Evolutionary conservation across 2,113 vertebrate genomes (phyloP), one percentile per base, ranked within the genome.

Genomic region (Hassar affinis): DNA sequence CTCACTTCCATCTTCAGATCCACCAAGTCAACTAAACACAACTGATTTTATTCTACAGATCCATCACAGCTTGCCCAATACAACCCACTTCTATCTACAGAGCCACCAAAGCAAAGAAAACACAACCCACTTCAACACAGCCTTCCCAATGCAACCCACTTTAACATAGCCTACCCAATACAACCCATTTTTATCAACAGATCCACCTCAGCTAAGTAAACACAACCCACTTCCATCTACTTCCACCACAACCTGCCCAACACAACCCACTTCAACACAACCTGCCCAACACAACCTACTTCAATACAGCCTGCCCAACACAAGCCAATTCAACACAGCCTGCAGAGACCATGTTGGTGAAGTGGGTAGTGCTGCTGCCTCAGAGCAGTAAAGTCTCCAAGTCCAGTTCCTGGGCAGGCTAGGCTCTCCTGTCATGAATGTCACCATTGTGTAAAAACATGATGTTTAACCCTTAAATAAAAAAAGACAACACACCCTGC

Each of bases 1-100:
- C 84, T 9, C 5, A 30, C 27, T 51, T 76, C 18, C 10, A 56
- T 49, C 17, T 62, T 64, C 85, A 87, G 84, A 62, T 30, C 17
- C 59, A 64, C 78, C 27, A 15, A 47, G 25, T n/a, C 22, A n/a
- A 11, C 38, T 75, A 15, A 33, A 76, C 49, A 62, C 57, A 80
- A 80, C 84, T 9, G 6, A 17, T 17, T 30, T 76, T 18, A 4
- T 35, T 77, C 33, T 11, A 33, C 17, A n/a, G 71, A 77, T 52
- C 49, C 27, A 76, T 3, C 20, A 71, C 4, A 47, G 8, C 20
- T 6, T 6, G 4, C 3, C 4, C 7, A 71, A 47, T 22, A 35
- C 30, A 57, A 56, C 20, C 9, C 4, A n/a, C 4, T 47, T 71
- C 4, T 22, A 11, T 25, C 20, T 20, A 33, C 15, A 33, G 33